Base-by-base conservation (phyloP, 92 coral and sea anemone species). In the Palythoa caribaeorum region DNA sequence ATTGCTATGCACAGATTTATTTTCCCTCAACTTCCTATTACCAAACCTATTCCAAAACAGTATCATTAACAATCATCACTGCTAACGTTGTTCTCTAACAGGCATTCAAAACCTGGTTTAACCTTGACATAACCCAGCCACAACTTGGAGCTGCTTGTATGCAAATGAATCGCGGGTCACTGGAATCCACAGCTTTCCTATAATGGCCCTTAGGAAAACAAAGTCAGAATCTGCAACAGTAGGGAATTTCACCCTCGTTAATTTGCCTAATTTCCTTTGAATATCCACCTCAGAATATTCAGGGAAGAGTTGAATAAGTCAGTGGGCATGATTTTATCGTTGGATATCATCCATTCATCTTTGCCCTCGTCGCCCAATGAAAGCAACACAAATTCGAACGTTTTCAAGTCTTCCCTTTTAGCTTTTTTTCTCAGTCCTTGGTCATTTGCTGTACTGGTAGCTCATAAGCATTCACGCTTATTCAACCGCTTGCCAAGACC, bases 21-120 rank as follows among this genome's bases (percentile, higher is more conserved):
- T 6, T 62, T 62, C 86, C 28, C 76, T 81, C 86, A 81, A 81
- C 73, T 55, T 81, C 74, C 86, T 81, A 68, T 60, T 71, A 53
- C 37, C 86, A 81, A 48, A 70, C 21, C 28, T 70, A 70, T 70
- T 70, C 74, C 74, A 28, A 1, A 19, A 70, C 74, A 70, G 10
- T 70, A 81, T 81, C 35, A 54, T 74, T 81, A 62, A 81, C 86
- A 76, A 81, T 81, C 86, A 60, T 81, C 86, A 81, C 86, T 81
- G 74, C 73, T 81, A 76, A 12, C 74, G 86, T 60, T 63, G 86
- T 57, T 81, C 62, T 81, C 86, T 60, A 81, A 60, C 75, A 81
- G 86, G 86, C 86, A 81, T 81, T 81, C 86, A 81, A 81, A 81
- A 81, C 86, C 86, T 81, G 86, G 86, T 62, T 81, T 81, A 37